phyloP scores from a whole-genome alignment of 2,797 vertebrate genomes.

The Rhodeus uyekii region DNA sequence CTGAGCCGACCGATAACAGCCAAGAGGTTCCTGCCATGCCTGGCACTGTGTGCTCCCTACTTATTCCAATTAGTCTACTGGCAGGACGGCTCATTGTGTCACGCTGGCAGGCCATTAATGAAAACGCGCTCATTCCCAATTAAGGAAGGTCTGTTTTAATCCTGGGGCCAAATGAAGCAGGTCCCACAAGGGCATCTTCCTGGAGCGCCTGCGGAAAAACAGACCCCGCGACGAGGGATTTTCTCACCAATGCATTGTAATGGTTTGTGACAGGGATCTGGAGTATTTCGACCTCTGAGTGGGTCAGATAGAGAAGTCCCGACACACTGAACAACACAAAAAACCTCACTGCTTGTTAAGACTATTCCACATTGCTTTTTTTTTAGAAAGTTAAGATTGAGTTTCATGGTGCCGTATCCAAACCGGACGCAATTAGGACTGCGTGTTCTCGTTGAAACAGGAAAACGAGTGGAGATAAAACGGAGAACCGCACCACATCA shows the following conservation, averaged over 20 bases:
- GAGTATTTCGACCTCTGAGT: background rate
- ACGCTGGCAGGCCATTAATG: conserved; percentile 30
- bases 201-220: conserved; percentile 52
- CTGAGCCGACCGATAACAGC: background rate
- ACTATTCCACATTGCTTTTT: no score
- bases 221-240: conserved; percentile 57
- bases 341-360: background rate
- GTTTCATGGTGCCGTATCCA: background rate
- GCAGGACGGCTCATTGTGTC: conserved; percentile 24
- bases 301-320: background rate
- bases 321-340: background rate
- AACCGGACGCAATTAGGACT: background rate
- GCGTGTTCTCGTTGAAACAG: background rate
- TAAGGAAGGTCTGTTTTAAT: conserved; percentile 17
- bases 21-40: conserved; percentile 11
- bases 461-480: conserved; percentile 4
- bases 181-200: conserved; percentile 35
- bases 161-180: background rate
- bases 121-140: conserved; percentile 50
- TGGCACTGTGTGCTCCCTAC: conserved; percentile 22
- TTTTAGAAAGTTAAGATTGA: background rate
- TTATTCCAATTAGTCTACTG: conserved; percentile 41
- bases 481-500: background rate
- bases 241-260: conserved; percentile 20
- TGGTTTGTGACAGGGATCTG: background rate